Evolutionary conservation across 2,888 invertebrate genomes (phyloP).

Genomic region (Leptarthrus brevirostris): DNA sequence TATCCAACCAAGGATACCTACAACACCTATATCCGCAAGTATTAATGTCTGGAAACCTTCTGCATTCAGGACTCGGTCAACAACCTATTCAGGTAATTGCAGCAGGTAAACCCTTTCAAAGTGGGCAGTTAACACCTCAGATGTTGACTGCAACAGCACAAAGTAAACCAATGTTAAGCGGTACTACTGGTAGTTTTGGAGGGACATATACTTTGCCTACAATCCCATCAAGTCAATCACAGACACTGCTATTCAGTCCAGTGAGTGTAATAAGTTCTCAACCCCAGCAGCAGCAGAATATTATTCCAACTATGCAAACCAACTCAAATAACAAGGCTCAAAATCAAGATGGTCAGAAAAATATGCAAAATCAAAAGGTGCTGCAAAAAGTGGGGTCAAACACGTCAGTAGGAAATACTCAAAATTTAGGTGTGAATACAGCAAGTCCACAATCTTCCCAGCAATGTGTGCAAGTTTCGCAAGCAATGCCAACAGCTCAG

Average conservation of each 20-base stretch:
- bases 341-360: slow-evolving; percentile 61
- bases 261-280: slow-evolving; percentile 64
- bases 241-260: slow-evolving; percentile 82
- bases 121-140: slow-evolving; percentile 80
- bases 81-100: slow-evolving; percentile 78
- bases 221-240: slow-evolving; percentile 81
- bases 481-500: slow-evolving; percentile 79
- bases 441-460: slow-evolving; percentile 70
- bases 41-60: slow-evolving; percentile 83
- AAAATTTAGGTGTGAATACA: slow-evolving; percentile 64
- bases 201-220: slow-evolving; percentile 81
- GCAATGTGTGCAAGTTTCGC: slow-evolving; percentile 79
- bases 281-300: slow-evolving; percentile 66
- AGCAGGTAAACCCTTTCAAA: slow-evolving; percentile 85
- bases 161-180: slow-evolving; percentile 76
- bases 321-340: slow-evolving; percentile 60
- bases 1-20: slow-evolving; percentile 79
- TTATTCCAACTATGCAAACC: slow-evolving; percentile 64
- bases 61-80: slow-evolving; percentile 69
- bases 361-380: slow-evolving; percentile 68
- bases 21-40: slow-evolving; percentile 86
- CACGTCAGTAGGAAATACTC: slow-evolving; percentile 62
- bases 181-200: slow-evolving; percentile 62
- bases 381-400: slow-evolving; percentile 69
- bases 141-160: slow-evolving; percentile 80